Percentiles rank a stretch among this genome's conserved stretches.
phyloP scores from a whole-genome alignment of 2,888 invertebrate genomes.

The Ariolimax columbianus region DNA sequence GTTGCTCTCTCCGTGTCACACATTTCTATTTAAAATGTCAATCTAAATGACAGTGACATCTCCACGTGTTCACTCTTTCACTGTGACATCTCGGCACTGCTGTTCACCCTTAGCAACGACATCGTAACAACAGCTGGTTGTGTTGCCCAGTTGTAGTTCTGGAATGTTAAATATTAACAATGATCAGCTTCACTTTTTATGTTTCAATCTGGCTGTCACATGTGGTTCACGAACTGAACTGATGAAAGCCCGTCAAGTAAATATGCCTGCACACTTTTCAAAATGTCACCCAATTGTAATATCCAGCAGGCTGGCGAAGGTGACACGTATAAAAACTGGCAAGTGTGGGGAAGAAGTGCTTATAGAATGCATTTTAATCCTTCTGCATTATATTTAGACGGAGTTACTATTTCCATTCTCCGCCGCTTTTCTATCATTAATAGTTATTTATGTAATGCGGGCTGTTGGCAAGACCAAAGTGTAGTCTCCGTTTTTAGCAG shows the following conservation, averaged over 20 bases:
- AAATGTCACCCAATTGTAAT: slow-evolving; percentile 6
- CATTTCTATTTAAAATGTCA: neutral
- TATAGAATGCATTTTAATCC: too few species aligned
- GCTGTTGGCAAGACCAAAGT: too few species aligned
- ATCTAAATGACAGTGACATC: neutral
- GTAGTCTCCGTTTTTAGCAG: too few species aligned
- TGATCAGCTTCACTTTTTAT: neutral
- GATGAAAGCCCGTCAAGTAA: neutral
- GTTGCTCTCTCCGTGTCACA: neutral
- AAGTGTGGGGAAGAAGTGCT: too few species aligned
- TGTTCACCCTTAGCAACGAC: neutral
- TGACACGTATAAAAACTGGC: neutral
- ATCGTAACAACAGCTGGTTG: neutral
- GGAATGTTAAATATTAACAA: neutral
- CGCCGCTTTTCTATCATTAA: too few species aligned
- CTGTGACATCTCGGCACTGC: neutral
- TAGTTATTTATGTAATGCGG: too few species aligned
- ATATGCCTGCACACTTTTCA: neutral
- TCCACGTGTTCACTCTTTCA: neutral
- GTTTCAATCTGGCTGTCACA: neutral
- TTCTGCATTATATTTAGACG: too few species aligned
- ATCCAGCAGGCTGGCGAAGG: neutral
- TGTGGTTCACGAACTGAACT: neutral
- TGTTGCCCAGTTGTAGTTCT: neutral
- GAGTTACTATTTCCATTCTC: too few species aligned